Conservation (phyloP, 2,888 invertebrate genomes). For the Lasioglossum figueresi region DNA sequence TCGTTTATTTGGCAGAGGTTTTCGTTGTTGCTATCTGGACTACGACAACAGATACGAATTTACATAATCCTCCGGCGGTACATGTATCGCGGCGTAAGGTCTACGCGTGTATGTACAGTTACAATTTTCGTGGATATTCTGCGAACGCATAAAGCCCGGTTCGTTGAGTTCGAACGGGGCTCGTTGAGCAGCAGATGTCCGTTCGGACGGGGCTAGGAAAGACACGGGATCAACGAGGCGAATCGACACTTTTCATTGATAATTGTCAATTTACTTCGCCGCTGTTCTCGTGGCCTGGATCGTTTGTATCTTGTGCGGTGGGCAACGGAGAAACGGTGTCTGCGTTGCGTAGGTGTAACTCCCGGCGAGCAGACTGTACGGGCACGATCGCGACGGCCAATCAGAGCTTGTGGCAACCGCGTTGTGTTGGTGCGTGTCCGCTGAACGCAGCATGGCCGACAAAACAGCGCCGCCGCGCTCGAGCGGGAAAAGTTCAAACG, state of each 20-base stretch:
- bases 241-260: constrained; percentile 77
- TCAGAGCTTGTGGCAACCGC: constrained; percentile 48
- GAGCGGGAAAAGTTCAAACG: constrained; percentile 56
- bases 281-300: constrained; percentile 64
- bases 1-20: background rate
- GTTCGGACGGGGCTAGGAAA: constrained; percentile 50
- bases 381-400: constrained; percentile 67
- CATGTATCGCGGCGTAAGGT: background rate
- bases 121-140: constrained; percentile 7
- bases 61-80: background rate
- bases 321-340: constrained; percentile 66
- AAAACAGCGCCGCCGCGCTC: constrained; percentile 47
- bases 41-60: background rate
- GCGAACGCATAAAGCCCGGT: constrained; percentile 7
- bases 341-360: constrained; percentile 64
- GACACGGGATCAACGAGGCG: constrained; percentile 64
- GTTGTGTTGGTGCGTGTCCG: constrained; percentile 37
- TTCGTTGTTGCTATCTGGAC: background rate
- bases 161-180: constrained; percentile 13
- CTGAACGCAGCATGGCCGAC: constrained; percentile 44
- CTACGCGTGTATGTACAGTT: background rate
- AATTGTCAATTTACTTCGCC: constrained; percentile 77
- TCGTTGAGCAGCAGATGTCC: constrained; percentile 20
- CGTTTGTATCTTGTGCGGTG: constrained; percentile 57
- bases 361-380: constrained; percentile 71